These are phyloP conservation scores for Lepidurus apus DNA, from an alignment of 1,140 invertebrate species.

Conservation along the genomic window DNA sequence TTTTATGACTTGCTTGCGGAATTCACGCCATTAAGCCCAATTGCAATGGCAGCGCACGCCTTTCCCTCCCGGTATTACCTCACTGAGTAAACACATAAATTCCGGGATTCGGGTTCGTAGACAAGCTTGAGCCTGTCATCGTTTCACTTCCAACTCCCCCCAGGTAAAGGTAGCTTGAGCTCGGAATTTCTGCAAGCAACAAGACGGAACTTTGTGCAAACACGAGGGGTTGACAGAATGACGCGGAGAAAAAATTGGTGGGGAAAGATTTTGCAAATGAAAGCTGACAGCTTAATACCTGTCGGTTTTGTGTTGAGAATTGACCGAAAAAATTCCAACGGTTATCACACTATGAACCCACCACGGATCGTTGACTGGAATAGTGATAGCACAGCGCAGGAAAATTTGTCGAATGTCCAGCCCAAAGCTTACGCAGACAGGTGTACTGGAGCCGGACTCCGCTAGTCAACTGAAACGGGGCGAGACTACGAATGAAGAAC, in stretches of 20 bases:
- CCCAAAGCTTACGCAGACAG: not conserved
- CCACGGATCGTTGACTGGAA: too few species aligned
- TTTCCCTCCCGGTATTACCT: not conserved
- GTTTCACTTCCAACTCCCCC: not conserved
- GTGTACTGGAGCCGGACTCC: slow-evolving; percentile 2
- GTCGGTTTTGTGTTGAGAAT: too few species aligned
- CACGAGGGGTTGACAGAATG: too few species aligned
- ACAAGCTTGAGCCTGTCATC: not conserved
- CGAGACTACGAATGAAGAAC: not conserved
- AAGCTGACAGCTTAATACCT: too few species aligned
- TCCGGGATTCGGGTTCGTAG: not conserved
- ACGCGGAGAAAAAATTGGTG: too few species aligned
- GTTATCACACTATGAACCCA: too few species aligned
- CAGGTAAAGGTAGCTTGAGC: not conserved
- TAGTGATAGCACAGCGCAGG: too few species aligned
- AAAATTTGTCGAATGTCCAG: too few species aligned
- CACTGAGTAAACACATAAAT: not conserved
- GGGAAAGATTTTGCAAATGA: too few species aligned
- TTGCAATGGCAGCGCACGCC: not conserved
- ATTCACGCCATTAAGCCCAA: not conserved
- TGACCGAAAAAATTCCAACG: too few species aligned
- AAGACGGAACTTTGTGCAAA: not conserved
- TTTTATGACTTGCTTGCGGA: not conserved
- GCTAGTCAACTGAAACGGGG: not conserved
- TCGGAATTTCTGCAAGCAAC: not conserved